Evolutionary conservation across 2,797 vertebrate genomes (phyloP).

Genomic region (Choloepus didactylus): DNA sequence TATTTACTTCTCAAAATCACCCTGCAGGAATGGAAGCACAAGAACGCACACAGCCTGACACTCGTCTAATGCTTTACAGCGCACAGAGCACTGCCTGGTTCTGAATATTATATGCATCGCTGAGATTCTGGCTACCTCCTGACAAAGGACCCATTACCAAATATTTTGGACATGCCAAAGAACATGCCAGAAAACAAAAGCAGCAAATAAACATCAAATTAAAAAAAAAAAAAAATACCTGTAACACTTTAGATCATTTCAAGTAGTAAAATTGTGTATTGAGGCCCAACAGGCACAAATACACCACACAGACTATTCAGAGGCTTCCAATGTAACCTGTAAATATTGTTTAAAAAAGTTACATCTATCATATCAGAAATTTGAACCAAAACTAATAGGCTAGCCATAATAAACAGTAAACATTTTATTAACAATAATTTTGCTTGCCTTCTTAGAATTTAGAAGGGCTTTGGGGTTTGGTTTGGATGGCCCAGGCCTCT

Average conservation of each 20-base stretch:
- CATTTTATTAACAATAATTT: constrained; percentile 87
- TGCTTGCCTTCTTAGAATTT: constrained; percentile 87
- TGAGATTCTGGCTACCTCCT: constrained; percentile 41
- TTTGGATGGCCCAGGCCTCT: constrained; percentile 86
- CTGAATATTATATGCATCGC: not conserved
- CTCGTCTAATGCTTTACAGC: not conserved
- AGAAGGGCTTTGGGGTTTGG: constrained; percentile 86
- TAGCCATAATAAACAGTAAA: constrained; percentile 85
- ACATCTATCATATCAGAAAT: constrained; percentile 73
- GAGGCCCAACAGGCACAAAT: constrained; percentile 42
- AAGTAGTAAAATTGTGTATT: constrained; percentile 65
- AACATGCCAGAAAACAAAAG: constrained; percentile 61
- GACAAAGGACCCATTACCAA: constrained; percentile 51
- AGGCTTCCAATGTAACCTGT: constrained; percentile 64
- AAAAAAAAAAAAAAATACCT: not conserved
- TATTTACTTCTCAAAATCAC: constrained; percentile 23
- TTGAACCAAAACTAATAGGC: constrained; percentile 76
- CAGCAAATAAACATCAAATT: constrained; percentile 39
- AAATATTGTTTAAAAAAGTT: constrained; percentile 66
- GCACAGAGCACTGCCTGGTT: not conserved
- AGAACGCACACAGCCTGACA: not conserved
- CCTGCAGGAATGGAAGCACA: constrained; percentile 9
- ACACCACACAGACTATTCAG: constrained; percentile 63
- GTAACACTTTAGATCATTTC: constrained; percentile 46
- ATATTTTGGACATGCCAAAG: constrained; percentile 45